These are phyloP conservation scores for Chrysemys picta DNA, from an alignment of 2,113 vertebrate species.

Conservation along the genomic window DNA sequence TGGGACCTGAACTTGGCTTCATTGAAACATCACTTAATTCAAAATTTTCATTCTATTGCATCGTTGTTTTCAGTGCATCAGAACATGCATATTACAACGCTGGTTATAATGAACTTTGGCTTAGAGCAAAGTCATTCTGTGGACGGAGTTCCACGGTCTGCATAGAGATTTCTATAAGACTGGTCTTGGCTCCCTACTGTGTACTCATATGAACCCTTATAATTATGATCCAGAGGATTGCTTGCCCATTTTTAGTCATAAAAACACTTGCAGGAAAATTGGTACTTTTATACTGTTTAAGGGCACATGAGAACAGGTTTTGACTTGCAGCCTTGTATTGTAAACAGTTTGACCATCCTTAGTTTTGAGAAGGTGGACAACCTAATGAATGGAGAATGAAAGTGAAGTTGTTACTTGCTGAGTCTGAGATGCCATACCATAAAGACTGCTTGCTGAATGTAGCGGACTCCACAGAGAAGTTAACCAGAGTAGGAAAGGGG, in stretches of 20 bases:
- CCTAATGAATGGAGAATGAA: background rate
- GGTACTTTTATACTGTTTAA: background rate
- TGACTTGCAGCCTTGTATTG: background rate
- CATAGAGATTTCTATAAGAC: background rate
- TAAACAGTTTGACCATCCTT: background rate
- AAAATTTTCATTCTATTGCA: no score
- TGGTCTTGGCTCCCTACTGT: background rate
- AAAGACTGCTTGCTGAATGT: background rate
- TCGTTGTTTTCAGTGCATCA: background rate
- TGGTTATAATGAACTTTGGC: background rate
- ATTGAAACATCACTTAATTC: background rate
- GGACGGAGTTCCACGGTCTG: background rate
- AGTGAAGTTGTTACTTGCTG: background rate
- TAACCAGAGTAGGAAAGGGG: background rate
- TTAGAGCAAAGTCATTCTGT: background rate
- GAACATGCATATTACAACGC: background rate
- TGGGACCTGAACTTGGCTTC: conserved; percentile 13
- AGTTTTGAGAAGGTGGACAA: conserved; percentile 23
- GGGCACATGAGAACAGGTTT: background rate
- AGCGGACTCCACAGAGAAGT: background rate
- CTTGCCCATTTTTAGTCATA: background rate
- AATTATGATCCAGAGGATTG: background rate
- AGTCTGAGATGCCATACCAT: background rate
- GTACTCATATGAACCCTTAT: background rate
- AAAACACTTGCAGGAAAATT: background rate